Percentiles rank a stretch among this genome's conserved stretches.
Evolutionary conservation across 2,797 vertebrate genomes (phyloP).

Genomic region (Falco biarmicus): DNA sequence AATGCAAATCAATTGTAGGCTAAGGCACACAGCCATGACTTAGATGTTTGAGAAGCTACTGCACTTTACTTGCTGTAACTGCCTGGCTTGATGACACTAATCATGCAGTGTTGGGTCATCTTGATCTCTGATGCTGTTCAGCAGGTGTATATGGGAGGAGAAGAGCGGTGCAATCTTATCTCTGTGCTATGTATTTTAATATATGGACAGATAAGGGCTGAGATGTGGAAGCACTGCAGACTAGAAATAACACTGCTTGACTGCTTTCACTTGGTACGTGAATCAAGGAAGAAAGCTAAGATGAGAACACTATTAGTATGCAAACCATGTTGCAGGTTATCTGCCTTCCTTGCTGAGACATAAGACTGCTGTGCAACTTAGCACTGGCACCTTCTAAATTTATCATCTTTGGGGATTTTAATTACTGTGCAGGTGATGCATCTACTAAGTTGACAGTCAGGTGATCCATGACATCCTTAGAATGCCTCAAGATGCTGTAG

Average conservation of each 20-base stretch:
- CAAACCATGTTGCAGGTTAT: not conserved
- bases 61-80: not conserved
- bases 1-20: not conserved
- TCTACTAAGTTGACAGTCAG: not conserved
- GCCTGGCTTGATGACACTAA: not conserved
- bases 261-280: not conserved
- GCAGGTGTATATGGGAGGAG: not conserved
- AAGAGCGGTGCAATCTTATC: accelerated
- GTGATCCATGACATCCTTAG: not conserved
- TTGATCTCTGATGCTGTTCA: not conserved
- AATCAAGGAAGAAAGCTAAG: not conserved
- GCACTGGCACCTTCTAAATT: not conserved
- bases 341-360: not conserved
- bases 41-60: not conserved
- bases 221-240: not conserved
- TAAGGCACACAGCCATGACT: not conserved
- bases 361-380: not conserved
- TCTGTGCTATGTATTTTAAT: not conserved
- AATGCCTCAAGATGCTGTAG: not conserved
- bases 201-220: not conserved
- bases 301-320: not conserved
- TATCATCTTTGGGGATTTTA: conserved; percentile 1
- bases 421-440: not conserved
- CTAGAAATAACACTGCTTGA: not conserved
- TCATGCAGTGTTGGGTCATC: not conserved